A percentile compares a stretch with the other conserved stretches of the same genome.
Evolutionary conservation across 2,888 invertebrate species (phyloP).

Genomic region (Lasioglossum morio): DNA sequence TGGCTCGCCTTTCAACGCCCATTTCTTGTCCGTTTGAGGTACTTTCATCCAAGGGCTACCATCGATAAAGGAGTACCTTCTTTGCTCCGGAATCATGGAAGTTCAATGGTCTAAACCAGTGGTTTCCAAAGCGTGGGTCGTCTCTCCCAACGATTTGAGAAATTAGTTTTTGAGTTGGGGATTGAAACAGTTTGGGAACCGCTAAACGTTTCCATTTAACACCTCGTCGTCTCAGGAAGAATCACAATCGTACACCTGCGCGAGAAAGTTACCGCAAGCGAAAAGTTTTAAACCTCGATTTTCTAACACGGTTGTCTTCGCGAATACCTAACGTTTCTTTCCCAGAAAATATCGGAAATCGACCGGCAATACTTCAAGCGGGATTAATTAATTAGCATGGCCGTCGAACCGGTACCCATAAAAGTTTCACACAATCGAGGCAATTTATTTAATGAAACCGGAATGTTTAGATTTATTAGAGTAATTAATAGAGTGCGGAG

Average conservation of each 20-base stretch:
- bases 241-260: neutral
- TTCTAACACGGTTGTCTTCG: neutral
- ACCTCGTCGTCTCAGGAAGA: neutral
- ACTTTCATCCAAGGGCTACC: neutral
- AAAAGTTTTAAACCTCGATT: neutral
- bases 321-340: neutral
- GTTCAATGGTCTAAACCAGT: neutral
- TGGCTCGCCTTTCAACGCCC: neutral
- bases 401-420: constrained; percentile 1
- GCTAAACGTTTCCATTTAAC: neutral
- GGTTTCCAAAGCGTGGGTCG: neutral
- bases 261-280: neutral
- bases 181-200: neutral
- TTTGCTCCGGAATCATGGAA: neutral
- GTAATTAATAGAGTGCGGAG: neutral
- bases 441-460: constrained; percentile 15
- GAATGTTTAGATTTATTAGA: neutral
- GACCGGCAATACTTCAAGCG: neutral
- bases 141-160: neutral
- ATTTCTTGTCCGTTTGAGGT: neutral
- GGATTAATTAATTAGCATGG: neutral
- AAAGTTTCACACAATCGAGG: constrained; percentile 10
- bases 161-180: neutral
- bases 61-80: neutral
- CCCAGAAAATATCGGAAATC: neutral